phyloP scores from a whole-genome alignment of 2,888 invertebrate genomes.

The Leptopilina myrica region DNA sequence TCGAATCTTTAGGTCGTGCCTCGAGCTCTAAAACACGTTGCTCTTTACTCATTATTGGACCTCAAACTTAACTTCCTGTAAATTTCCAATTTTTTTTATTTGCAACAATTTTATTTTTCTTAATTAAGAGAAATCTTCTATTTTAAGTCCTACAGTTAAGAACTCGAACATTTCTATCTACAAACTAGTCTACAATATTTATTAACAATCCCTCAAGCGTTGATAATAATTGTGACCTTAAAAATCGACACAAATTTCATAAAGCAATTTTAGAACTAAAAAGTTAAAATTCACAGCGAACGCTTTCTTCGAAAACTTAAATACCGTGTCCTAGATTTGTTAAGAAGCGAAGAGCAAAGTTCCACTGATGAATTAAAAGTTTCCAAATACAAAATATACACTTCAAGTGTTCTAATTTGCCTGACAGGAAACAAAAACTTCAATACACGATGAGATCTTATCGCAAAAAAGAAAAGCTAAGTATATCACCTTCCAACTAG shows the following conservation, averaged over 20 bases:
- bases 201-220: no score
- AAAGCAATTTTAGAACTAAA: neutral
- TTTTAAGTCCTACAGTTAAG: no score
- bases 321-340: slow-evolving; percentile 22
- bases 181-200: no score
- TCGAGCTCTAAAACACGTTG: slow-evolving; percentile 62
- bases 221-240: neutral
- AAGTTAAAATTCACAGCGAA: slow-evolving; percentile 18
- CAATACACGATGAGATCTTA: neutral
- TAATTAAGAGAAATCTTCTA: no score
- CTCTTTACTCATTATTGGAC: slow-evolving; percentile 66
- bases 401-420: slow-evolving; percentile 21
- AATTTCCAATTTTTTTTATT: no score
- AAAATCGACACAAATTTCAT: neutral
- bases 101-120: no score
- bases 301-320: slow-evolving; percentile 15
- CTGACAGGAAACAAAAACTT: neutral
- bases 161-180: no score
- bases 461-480: no score
- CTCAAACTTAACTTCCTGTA: slow-evolving; percentile 45
- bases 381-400: slow-evolving; percentile 23
- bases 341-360: slow-evolving; percentile 18
- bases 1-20: slow-evolving; percentile 55
- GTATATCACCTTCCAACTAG: no score
- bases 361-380: slow-evolving; percentile 6